Percentiles rank a stretch among this genome's conserved stretches.
Conservation (phyloP, 2,797 vertebrate genomes). For the Calcarius lapponicus region DNA sequence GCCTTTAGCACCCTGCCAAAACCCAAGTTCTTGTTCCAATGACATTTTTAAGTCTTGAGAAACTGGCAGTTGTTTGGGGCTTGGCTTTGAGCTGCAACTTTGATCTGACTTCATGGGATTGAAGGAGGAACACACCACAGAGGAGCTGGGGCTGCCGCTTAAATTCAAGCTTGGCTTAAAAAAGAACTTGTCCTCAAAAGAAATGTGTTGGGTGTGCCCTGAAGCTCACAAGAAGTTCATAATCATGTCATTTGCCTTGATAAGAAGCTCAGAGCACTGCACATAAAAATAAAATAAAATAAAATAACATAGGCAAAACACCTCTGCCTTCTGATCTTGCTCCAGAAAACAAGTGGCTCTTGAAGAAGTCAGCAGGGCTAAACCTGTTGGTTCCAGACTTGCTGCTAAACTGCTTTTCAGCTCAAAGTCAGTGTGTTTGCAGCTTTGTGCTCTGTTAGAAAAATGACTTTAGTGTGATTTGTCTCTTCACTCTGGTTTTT, state of each 20-base stretch:
- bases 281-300: background rate
- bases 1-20: background rate
- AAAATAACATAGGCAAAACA: background rate
- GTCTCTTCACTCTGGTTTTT: background rate
- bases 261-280: background rate
- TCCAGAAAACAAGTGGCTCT: background rate
- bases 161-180: background rate
- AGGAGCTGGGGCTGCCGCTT: background rate
- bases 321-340: background rate
- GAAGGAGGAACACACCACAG: background rate
- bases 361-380: background rate
- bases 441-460: background rate
- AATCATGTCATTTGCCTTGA: background rate
- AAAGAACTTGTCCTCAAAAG: background rate
- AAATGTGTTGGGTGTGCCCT: background rate
- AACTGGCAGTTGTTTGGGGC: constrained; percentile 9
- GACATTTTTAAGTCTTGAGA: background rate
- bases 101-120: constrained; percentile 10
- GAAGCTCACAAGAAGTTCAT: background rate
- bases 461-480: background rate
- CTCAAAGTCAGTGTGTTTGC: background rate
- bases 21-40: background rate
- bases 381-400: background rate
- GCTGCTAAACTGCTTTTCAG: background rate
- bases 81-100: constrained; percentile 28